Base-by-base conservation (phyloP, 1,140 invertebrate genomes). In the Wiebesia pumilae region DNA sequence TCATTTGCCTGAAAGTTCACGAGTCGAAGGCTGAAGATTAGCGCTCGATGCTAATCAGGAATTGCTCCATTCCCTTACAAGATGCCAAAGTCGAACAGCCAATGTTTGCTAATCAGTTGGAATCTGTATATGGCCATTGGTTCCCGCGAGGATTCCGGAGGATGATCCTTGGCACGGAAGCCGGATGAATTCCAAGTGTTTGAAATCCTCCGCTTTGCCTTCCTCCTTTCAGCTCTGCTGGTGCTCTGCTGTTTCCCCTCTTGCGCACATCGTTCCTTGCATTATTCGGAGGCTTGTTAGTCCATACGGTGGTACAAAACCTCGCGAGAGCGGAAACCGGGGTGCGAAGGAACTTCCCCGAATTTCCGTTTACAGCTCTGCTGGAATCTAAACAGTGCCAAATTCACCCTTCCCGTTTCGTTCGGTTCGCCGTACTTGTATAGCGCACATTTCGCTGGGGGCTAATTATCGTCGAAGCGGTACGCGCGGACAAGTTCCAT, bases 31-130 rank as follows among this genome's bases (percentile, higher is more conserved):
- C 4, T 43, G 3, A 21, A 30, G 67, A 38, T 71, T 71, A 75
- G 38, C 1, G 33, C 35, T 4, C 14, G 16, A 71, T 71, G 69
- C 16, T 71, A 71, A 38, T 35, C 12, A 3, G 58, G 4, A 62
- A 51, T 10, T 6, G 43, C 47, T 81, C 38, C 27, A 40, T n/a
- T 62, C 38, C 24, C 82, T 73, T 85, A 79, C 58, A 81, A 81
- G 79, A 65, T 62, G 9, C 79, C 62, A 81, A 81, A 81, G 35
- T 65, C 62, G 58, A 21, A 4, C 4, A 30, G 51, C 77, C 58
- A 51, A 54, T n/a, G 35, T 40, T 81, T 81, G 54, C 54, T 65
- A 81, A 81, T 81, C 79, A 65, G 33, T 62, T 24, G 54, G 10
- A 81, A 65, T 81, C 75, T 71, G 40, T 30, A 69, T 69, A 38